phyloP scores from a whole-genome alignment of 1,140 invertebrate genomes.

The Choristoneura fumiferana region DNA sequence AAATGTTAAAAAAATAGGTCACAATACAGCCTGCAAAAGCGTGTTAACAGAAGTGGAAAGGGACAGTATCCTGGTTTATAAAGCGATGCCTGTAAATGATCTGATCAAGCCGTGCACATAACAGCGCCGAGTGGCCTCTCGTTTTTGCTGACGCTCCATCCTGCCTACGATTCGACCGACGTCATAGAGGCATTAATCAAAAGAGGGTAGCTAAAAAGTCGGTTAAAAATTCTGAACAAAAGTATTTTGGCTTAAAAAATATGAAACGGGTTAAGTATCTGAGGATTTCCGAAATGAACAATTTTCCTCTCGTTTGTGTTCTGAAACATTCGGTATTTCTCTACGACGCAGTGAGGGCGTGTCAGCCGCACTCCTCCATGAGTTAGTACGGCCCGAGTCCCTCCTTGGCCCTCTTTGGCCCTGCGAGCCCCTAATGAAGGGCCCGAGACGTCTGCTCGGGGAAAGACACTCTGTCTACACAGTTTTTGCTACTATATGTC shows the following conservation, averaged over 20 bases:
- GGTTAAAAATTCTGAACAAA: neutral
- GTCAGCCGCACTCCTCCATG: slow-evolving; percentile 12
- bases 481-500: slow-evolving; percentile 8
- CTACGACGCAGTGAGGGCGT: slow-evolving; percentile 9
- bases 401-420: neutral
- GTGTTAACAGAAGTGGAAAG: no score
- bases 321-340: slow-evolving; percentile 1
- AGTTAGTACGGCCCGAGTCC: slow-evolving; percentile 11
- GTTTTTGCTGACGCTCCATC: slow-evolving; percentile 9
- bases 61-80: neutral
- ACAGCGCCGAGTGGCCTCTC: slow-evolving; percentile 9
- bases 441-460: neutral
- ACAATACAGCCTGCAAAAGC: no score
- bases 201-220: neutral
- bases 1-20: no score
- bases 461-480: slow-evolving; percentile 7
- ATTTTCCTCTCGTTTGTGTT: neutral
- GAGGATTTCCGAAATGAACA: slow-evolving; percentile 6
- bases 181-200: slow-evolving; percentile 6
- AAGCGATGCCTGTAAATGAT: slow-evolving; percentile 14
- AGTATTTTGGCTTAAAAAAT: neutral
- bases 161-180: neutral
- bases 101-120: slow-evolving; percentile 8
- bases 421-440: slow-evolving; percentile 15
- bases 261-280: neutral